Evolutionary conservation across 2,888 invertebrate species (phyloP).

Genomic region (Sminthurides aquaticus): DNA sequence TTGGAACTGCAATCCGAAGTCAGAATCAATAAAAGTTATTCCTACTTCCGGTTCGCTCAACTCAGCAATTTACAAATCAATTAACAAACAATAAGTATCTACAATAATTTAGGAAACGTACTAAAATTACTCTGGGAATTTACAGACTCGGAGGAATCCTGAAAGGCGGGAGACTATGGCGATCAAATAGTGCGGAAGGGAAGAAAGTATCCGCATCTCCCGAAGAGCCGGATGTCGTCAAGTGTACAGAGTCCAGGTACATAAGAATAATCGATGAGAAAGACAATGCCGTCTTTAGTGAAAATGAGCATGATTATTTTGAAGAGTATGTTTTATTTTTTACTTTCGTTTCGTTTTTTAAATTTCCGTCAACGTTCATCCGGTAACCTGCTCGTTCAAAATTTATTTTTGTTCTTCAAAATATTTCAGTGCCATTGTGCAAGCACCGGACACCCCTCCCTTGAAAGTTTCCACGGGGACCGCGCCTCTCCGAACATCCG

Average conservation of each 20-base stretch:
- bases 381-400: too few relatives aligned
- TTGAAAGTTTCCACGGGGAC: slow-evolving; percentile 41
- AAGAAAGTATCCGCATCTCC: slow-evolving; percentile 37
- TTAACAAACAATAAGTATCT: too few relatives aligned
- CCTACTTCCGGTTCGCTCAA: too few relatives aligned
- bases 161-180: slow-evolving; percentile 69
- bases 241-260: slow-evolving; percentile 41
- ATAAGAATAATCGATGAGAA: slow-evolving; percentile 7
- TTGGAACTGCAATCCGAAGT: too few relatives aligned
- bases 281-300: background rate
- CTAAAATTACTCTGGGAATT: too few relatives aligned
- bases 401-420: too few relatives aligned
- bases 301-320: background rate
- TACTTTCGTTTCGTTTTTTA: background rate
- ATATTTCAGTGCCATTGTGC: background rate
- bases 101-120: too few relatives aligned
- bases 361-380: too few relatives aligned
- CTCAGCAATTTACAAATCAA: too few relatives aligned
- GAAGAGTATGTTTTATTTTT: background rate
- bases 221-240: slow-evolving; percentile 42
- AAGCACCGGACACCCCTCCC: slow-evolving; percentile 15
- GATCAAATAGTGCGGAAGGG: slow-evolving; percentile 42
- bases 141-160: slow-evolving; percentile 58
- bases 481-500: slow-evolving; percentile 41
- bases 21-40: too few relatives aligned